These are phyloP conservation scores for Drosophila oshimai DNA, from an alignment of 1,140 invertebrate species.

Conservation along the genomic window DNA sequence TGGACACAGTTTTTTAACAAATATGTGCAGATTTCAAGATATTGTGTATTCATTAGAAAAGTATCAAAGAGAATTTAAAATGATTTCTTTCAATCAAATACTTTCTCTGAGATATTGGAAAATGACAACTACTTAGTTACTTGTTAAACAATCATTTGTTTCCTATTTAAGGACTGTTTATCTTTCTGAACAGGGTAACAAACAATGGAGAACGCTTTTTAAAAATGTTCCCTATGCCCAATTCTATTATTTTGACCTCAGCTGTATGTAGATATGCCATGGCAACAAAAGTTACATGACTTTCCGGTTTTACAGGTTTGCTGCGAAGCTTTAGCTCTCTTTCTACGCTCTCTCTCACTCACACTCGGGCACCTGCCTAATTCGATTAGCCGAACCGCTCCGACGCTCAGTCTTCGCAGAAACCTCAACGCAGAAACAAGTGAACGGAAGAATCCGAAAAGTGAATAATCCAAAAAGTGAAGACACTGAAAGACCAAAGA, in stretches of 20 bases:
- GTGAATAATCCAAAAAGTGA: constrained; percentile 3
- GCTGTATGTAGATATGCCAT: constrained; percentile 11
- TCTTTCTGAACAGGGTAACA: too few relatives aligned
- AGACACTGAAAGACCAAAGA: constrained; percentile 3
- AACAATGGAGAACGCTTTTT: too few relatives aligned
- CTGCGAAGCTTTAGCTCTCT: constrained; percentile 31
- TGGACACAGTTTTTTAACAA: too few relatives aligned
- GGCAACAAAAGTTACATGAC: constrained; percentile 60
- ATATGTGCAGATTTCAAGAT: too few relatives aligned
- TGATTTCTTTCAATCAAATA: too few relatives aligned
- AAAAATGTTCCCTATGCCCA: background rate
- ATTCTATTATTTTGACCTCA: background rate
- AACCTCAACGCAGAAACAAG: constrained; percentile 49
- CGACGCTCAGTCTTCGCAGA: constrained; percentile 50
- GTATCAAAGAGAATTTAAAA: too few relatives aligned
- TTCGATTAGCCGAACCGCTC: constrained; percentile 56
- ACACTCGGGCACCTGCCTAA: constrained; percentile 54
- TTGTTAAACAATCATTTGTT: too few relatives aligned
- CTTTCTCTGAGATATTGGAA: too few relatives aligned
- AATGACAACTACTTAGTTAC: too few relatives aligned
- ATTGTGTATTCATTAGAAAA: too few relatives aligned
- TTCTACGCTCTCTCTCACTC: constrained; percentile 14
- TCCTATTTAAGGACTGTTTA: too few relatives aligned
- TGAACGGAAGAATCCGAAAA: constrained; percentile 28
- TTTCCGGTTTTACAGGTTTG: constrained; percentile 72